Evolutionary conservation across 1,140 invertebrate species (phyloP), one percentile per base, ranked within the genome.

Genomic region (Macrocentrus cingulum): DNA sequence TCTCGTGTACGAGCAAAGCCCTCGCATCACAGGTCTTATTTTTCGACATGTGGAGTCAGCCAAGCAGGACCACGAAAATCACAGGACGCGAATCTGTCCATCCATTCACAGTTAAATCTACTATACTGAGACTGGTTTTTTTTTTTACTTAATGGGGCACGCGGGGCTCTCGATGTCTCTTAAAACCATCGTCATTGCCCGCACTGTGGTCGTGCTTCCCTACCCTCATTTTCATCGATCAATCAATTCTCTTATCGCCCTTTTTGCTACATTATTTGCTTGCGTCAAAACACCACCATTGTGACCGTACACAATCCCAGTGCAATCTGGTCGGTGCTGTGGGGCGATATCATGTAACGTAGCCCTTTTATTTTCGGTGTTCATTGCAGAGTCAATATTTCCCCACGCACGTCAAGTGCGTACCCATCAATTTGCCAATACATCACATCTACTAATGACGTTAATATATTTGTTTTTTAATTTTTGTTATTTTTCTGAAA

Each of bases 111-210:
- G 52, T 44, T 63, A 59, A 70, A 68, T 71, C 66, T 71, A 60
- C 69, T 68, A 69, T n/a, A 70, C 62, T 67, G 69, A 66, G 69
- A 70, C 61, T 62, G 60, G 64, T 60, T 61, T 63, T 57, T 61
- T 60, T 63, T 57, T 61, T 60, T 64, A 67, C 70, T 69, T 71
- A 70, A 71, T 65, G 65, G 60, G 50, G 44, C 56, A 56, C 59
- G 57, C 50, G 41, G 23, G 55, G 53, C 37, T 34, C 46, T 45
- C 19, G n/a, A n/a, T 58, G 16, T 59, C 49, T 60, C 42, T 48
- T 53, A 54, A 46, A 37, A 54, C 42, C 16, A 22, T 29, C 22
- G 32, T 45, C 37, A 49, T 13, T 20, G 46, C 2, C 19, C 3
- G 22, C 4, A 11, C n/a, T n/a, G n/a, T n/a, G n/a, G n/a, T n/a